Base-by-base conservation (phyloP, 1,140 invertebrate species). In the Manduca sexta region DNA sequence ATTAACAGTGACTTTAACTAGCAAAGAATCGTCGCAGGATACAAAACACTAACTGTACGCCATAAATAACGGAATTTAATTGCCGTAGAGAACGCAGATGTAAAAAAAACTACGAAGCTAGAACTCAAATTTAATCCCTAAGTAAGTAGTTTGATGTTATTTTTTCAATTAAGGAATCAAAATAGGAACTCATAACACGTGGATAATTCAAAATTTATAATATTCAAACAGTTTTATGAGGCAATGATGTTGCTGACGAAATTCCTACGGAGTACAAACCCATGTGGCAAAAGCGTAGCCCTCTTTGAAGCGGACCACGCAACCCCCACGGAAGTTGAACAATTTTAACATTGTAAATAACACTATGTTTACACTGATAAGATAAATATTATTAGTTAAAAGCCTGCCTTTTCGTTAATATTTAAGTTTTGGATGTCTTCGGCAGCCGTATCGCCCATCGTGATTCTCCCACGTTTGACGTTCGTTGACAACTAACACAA, bases 341-440 rank as follows among this genome's bases (percentile, higher is more conserved):
- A 88, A 69, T 75, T 88, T 89, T 61, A 85, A 64, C 86, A 89
- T 87, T 74, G 74, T 78, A 70, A 48, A 54, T n/a, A 35, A 12
- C 30, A 45, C 30, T 45, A 30, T 43, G 13, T 31, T 30, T 34
- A 45, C 31, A 35, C 14, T 35, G 18, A 15, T 15, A n/a, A 35
- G 29, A 34, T 63, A 81, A 78, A 68, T 70, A 83, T 67, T 45
- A 71, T 61, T 61, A 51, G 63, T 86, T 71, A 86, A 81, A 82
- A 81, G 88, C 90, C 86, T 92, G 90, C 91, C 91, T 91, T 91
- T 88, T 91, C 89, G 64, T 88, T 86, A 45, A 90, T 79, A 74
- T 88, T 86, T 56, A 90, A 68, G 52, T 89, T 89, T 80, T 90
- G 72, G 58, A 90, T 64, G 58, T 84, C 80, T 72, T 86, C 85